Conservation (phyloP, 2,113 vertebrate genomes). For the Litocranius walleri region DNA sequence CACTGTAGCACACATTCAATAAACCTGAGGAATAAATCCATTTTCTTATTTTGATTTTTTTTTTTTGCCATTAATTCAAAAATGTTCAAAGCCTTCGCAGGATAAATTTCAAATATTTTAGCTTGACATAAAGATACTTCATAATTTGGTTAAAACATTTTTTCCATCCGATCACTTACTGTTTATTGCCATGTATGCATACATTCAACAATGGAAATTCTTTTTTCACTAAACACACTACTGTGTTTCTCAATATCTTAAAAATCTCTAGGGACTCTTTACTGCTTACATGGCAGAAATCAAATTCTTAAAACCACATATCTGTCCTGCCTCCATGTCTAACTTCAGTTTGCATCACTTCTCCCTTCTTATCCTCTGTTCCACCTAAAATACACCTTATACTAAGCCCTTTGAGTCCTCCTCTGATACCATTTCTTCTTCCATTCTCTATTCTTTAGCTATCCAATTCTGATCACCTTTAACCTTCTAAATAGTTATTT, state of each 20-base stretch:
- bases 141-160: not conserved
- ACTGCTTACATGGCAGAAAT: not conserved
- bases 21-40: not conserved
- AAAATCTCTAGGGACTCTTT: not conserved
- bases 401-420: not conserved
- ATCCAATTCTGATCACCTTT: not conserved
- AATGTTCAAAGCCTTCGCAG: not conserved
- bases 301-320: not conserved
- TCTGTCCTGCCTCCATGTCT: not conserved
- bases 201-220: not conserved
- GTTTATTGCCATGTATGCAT: not conserved
- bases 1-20: not conserved
- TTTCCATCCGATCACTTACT: not conserved
- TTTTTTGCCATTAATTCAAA: not conserved
- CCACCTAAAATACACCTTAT: not conserved
- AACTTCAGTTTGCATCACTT: not conserved
- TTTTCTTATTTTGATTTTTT: not conserved
- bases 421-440: not conserved
- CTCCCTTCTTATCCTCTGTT: not conserved
- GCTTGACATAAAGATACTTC: not conserved
- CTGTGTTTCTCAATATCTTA: not conserved
- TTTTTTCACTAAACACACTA: not conserved
- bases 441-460: not conserved
- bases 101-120: conserved; percentile 13
- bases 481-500: not conserved